Evolutionary conservation across 2,888 invertebrate species (phyloP).

Genomic region (Oxytorus armatus): DNA sequence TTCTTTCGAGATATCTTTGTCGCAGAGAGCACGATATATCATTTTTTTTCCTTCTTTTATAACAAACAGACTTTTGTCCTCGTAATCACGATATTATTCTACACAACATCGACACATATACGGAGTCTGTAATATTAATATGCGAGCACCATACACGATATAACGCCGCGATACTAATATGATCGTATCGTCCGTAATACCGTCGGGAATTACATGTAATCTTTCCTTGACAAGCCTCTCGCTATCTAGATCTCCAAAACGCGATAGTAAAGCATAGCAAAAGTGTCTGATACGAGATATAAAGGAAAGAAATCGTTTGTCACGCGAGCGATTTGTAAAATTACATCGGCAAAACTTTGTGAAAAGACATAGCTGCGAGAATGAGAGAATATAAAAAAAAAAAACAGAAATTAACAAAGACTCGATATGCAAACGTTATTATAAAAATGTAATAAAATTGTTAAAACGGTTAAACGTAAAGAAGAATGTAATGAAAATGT

Average conservation of each 20-base stretch:
- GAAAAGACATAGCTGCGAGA: no score
- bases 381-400: no score
- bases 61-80: background rate
- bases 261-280: background rate
- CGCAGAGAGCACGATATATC: background rate
- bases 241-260: background rate
- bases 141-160: no score
- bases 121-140: no score
- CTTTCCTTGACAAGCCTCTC: background rate
- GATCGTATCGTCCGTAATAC: background rate
- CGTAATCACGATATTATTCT: no score
- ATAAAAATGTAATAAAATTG: no score
- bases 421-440: background rate
- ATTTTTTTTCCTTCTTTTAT: constrained; percentile 10
- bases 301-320: background rate
- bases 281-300: background rate
- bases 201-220: background rate
- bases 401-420: background rate
- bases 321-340: background rate
- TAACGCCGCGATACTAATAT: background rate
- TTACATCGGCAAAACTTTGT: no score
- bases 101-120: background rate
- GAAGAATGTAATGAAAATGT: no score
- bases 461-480: no score
- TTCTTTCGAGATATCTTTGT: constrained; percentile 36